Evolutionary conservation across 2,797 vertebrate species (phyloP).

Genomic region (Carcharodon carcharias): DNA sequence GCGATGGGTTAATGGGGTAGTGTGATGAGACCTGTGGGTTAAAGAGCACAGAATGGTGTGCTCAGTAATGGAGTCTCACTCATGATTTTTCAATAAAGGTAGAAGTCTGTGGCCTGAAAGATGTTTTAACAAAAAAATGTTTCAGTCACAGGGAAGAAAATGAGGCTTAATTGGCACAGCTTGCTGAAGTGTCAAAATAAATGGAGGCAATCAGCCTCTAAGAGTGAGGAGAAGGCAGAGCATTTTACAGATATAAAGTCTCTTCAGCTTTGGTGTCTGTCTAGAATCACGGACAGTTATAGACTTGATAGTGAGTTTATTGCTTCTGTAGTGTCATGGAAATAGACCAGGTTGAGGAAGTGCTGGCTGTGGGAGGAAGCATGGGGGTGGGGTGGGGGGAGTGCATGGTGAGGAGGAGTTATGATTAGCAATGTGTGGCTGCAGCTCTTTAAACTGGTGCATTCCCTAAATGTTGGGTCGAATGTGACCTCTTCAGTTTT

Average conservation of each 20-base stretch:
- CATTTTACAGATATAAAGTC: background rate
- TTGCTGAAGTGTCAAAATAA: slow-evolving; percentile 31
- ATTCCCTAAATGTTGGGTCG: background rate
- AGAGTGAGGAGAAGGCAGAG: slow-evolving; percentile 3
- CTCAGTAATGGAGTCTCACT: background rate
- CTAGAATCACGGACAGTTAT: background rate
- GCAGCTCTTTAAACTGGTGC: background rate
- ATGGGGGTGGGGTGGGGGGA: no score
- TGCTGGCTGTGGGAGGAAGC: background rate
- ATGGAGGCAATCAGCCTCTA: slow-evolving; percentile 25
- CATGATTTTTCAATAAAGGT: background rate
- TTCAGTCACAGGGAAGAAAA: slow-evolving; percentile 33
- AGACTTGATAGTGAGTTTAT: background rate
- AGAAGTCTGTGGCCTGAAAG: background rate
- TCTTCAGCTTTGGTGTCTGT: background rate
- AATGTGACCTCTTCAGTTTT: background rate
- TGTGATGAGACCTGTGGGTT: background rate
- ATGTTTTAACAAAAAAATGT: slow-evolving; percentile 12
- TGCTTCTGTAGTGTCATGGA: background rate
- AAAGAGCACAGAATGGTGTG: background rate
- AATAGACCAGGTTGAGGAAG: background rate
- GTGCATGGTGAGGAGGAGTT: background rate
- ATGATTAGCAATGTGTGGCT: background rate
- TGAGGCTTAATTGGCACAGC: slow-evolving; percentile 26
- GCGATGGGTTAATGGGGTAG: background rate